phyloP scores from a whole-genome alignment of 2,797 vertebrate species.

The Phataginus tricuspis region DNA sequence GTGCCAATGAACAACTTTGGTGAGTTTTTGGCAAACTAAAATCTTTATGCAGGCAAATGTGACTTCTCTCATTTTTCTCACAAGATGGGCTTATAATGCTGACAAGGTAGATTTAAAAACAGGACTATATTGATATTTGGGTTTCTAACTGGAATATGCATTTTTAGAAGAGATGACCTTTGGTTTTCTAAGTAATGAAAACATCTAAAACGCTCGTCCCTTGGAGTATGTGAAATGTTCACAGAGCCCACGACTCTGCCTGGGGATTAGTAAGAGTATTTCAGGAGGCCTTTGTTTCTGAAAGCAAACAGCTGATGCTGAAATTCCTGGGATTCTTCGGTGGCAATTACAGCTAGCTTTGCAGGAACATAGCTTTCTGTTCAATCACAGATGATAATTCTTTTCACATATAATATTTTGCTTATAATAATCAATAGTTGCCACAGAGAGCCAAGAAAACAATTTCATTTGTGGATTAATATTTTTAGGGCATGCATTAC shows the following conservation, averaged over 20 bases:
- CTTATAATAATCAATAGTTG: conserved; percentile 55
- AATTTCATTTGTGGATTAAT: conserved; percentile 48
- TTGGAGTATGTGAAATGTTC: conserved; percentile 82
- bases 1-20: background rate
- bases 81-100: background rate
- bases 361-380: conserved; percentile 73
- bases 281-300: conserved; percentile 85
- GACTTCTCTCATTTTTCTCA: conserved; percentile 42
- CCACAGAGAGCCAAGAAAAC: background rate
- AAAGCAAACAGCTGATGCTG: conserved; percentile 86
- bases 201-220: conserved; percentile 64
- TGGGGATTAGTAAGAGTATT: conserved; percentile 84
- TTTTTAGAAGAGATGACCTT: conserved; percentile 73
- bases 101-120: conserved; percentile 38
- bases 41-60: background rate
- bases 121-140: background rate
- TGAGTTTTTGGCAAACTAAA: background rate
- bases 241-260: conserved; percentile 80
- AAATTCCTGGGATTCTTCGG: conserved; percentile 86
- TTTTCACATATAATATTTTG: conserved; percentile 10
- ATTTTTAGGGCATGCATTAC: conserved; percentile 39
- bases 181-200: conserved; percentile 68
- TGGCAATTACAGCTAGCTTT: conserved; percentile 79
- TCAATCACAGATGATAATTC: conserved; percentile 70
- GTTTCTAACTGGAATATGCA: conserved; percentile 54